Conservation (phyloP, 2,797 vertebrate species). For the Hafferia zeledoni region DNA sequence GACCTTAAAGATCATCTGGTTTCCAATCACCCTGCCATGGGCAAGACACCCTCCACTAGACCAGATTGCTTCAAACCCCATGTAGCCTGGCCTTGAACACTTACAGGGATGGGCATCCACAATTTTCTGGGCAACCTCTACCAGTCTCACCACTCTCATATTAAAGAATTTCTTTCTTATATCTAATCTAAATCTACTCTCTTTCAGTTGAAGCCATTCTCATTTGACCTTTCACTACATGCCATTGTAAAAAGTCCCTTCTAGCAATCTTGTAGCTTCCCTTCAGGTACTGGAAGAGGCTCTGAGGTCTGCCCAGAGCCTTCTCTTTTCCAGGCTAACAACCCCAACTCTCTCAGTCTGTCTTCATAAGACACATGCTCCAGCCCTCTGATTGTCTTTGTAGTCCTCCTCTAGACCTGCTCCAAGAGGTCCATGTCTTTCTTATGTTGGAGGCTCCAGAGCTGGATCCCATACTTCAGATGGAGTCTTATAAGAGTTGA, state of each 20-base stretch:
- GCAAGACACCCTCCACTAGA: neutral
- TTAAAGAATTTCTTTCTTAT: neutral
- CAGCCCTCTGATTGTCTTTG: neutral
- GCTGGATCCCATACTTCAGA: neutral
- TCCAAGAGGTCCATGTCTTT: neutral
- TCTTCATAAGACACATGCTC: neutral
- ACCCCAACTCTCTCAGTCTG: neutral
- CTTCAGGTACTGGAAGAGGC: neutral
- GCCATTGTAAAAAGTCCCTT: neutral
- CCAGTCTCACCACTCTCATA: neutral
- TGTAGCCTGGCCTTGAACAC: neutral
- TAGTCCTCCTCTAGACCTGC: neutral
- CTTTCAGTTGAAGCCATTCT: neutral
- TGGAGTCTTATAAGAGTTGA: neutral
- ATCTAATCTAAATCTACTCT: neutral
- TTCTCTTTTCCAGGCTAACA: neutral
- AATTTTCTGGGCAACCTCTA: neutral
- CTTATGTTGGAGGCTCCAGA: neutral
- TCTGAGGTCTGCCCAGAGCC: neutral
- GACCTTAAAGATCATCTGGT: neutral
- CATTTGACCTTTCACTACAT: neutral
- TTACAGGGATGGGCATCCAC: neutral
- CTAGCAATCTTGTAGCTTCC: neutral
- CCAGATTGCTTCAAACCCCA: neutral
- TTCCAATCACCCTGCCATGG: neutral